Percentiles rank a stretch among this genome's conserved stretches.
These are phyloP conservation scores for Rhyacophila evoluta DNA, from an alignment of 2,888 invertebrate species.

Conservation along the genomic window DNA sequence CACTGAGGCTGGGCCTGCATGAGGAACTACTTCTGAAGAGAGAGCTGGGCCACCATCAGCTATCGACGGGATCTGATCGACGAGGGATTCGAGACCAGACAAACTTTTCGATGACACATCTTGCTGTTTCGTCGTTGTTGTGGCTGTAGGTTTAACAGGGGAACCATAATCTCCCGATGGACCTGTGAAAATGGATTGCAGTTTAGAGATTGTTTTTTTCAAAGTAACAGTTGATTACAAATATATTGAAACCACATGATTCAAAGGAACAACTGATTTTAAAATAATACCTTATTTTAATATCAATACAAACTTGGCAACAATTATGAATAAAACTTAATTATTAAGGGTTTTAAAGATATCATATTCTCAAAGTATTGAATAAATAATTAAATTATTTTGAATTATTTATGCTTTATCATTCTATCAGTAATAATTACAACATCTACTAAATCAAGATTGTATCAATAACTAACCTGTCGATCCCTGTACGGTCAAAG, in stretches of 20 bases:
- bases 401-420: no score
- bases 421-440: no score
- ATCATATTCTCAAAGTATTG: no score
- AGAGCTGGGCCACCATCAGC: constrained; percentile 74
- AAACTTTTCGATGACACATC: constrained; percentile 89
- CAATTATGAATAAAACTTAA: no score
- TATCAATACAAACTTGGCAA: no score
- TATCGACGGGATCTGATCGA: constrained; percentile 92
- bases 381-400: no score
- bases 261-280: no score
- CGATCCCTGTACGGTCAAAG: constrained; percentile 51
- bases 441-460: background rate
- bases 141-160: constrained; percentile 65
- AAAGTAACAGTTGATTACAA: no score
- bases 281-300: no score
- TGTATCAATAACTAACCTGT: constrained; percentile 30
- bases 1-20: constrained; percentile 58
- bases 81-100: constrained; percentile 88
- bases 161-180: constrained; percentile 62
- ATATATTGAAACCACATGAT: no score
- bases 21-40: constrained; percentile 42
- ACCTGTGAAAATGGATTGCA: background rate
- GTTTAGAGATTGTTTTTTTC: no score
- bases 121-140: constrained; percentile 62
- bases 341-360: no score